Conservation (phyloP, 1,140 invertebrate genomes). For the Tetramorium simillimum region DNA sequence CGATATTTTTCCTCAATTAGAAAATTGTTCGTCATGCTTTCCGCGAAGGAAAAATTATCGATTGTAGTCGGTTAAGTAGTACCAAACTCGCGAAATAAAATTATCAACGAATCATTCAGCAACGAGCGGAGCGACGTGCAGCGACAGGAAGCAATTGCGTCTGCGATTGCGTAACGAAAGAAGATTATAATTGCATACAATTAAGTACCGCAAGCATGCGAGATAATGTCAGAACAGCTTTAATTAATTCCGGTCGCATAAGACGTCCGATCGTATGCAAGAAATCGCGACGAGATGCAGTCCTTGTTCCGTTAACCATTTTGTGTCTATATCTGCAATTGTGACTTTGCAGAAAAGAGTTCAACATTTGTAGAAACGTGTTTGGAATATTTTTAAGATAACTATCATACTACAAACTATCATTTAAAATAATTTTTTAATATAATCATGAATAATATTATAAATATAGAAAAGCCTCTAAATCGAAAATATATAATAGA, state of each 20-base stretch:
- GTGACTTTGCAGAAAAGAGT: background rate
- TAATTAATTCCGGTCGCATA: conserved; percentile 73
- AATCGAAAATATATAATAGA: background rate
- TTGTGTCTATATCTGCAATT: background rate
- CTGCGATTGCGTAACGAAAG: conserved; percentile 71
- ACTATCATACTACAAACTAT: no score
- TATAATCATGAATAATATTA: background rate
- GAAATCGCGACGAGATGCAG: conserved; percentile 10
- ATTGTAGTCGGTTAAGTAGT: background rate
- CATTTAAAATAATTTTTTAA: background rate
- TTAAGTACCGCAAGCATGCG: conserved; percentile 72
- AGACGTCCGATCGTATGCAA: conserved; percentile 31
- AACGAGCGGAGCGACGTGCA: conserved; percentile 19
- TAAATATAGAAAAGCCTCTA: background rate
- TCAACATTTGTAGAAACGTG: background rate
- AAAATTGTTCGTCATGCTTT: background rate
- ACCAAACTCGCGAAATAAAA: background rate
- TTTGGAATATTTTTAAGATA: background rate
- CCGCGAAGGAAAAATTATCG: background rate
- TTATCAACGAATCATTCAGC: conserved; percentile 40
- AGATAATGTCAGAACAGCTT: conserved; percentile 64
- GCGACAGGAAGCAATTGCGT: conserved; percentile 71
- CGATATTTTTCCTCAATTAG: conserved; percentile 1
- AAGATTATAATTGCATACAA: conserved; percentile 74
- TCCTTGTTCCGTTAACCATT: conserved; percentile 37